Conservation (phyloP, 2,888 invertebrate genomes). For the Melinopterus prodromus region DNA sequence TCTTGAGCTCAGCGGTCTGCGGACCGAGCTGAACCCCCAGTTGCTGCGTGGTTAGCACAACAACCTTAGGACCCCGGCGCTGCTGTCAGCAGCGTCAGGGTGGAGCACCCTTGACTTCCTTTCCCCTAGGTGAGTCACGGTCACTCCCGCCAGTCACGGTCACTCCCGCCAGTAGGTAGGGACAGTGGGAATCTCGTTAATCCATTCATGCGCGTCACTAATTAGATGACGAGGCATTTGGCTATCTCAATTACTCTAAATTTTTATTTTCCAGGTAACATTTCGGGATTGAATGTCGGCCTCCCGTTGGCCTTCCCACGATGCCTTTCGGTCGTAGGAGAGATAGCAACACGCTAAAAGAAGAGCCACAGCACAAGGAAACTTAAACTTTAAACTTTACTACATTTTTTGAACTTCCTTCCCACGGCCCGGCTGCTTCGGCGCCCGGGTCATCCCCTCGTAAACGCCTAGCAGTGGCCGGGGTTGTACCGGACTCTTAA, state of each 20-base stretch:
- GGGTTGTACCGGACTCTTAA: neutral
- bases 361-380: neutral
- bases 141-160: too few species aligned
- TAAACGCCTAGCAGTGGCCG: neutral
- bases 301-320: neutral
- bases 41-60: too few species aligned
- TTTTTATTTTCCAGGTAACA: neutral
- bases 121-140: too few species aligned
- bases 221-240: constrained; percentile 60
- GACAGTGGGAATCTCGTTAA: constrained; percentile 65
- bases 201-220: constrained; percentile 64
- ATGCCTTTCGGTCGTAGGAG: neutral
- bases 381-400: too few species aligned
- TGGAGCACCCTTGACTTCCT: too few species aligned
- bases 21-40: too few species aligned
- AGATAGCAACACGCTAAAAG: neutral
- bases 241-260: constrained; percentile 8
- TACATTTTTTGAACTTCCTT: neutral
- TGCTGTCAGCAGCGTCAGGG: too few species aligned
- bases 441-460: neutral
- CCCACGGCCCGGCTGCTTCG: neutral
- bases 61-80: too few species aligned
- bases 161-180: too few species aligned
- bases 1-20: too few species aligned
- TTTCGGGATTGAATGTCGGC: neutral